A percentile compares a stretch with the other conserved stretches of the same genome.
Conservation (phyloP, 2,797 vertebrate genomes). For the Hyperoplus lanceolatus region DNA sequence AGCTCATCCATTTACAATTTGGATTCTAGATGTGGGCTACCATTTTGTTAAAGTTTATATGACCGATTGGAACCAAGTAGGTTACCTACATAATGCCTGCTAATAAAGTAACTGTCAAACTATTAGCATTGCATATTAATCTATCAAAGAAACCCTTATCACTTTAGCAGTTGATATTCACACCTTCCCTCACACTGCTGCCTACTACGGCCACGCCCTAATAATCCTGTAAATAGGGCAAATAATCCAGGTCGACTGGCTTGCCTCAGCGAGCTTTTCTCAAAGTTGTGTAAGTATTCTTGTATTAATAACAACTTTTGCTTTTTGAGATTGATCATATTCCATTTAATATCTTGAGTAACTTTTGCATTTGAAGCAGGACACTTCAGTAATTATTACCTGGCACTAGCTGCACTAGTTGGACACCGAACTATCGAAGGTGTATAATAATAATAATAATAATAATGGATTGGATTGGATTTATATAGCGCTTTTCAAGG, state of each 20-base stretch:
- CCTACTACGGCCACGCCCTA: not conserved
- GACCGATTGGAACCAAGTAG: not conserved
- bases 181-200: not conserved
- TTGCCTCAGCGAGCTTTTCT: too few species aligned
- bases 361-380: not conserved
- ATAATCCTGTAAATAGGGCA: not conserved
- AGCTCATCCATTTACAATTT: not conserved
- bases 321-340: conserved; percentile 1
- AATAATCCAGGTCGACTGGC: too few species aligned
- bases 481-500: too few species aligned
- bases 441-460: too few species aligned
- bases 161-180: not conserved
- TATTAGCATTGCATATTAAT: not conserved
- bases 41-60: not conserved
- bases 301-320: conserved; percentile 9
- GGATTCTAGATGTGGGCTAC: not conserved
- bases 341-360: not conserved
- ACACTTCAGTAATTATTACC: not conserved
- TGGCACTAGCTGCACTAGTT: not conserved
- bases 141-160: not conserved
- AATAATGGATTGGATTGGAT: too few species aligned
- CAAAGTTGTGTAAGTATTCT: conserved; percentile 59
- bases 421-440: not conserved
- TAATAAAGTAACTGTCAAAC: not conserved
- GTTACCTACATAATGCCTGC: not conserved